Evolutionary conservation across 1,140 invertebrate species (phyloP), one percentile per base, ranked within the genome.

Genomic region (Antheraea pernyi): DNA sequence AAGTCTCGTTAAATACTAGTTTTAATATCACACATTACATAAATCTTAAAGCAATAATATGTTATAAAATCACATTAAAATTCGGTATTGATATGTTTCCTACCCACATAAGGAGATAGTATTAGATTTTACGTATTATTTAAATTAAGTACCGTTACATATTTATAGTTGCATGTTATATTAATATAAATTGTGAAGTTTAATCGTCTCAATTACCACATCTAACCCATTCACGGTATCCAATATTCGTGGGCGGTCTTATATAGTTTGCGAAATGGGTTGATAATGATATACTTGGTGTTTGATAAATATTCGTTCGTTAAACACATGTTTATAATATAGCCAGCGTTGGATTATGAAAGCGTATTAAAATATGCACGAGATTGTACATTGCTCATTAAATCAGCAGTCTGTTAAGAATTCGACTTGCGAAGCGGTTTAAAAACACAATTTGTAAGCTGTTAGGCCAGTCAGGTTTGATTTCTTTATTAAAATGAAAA

Each of bases 201-300:
- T 53, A 53, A 53, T 53, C 16, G 46, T 53, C 13, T 16, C 11
- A 53, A 13, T 53, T 53, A 53, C 46, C 13, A 53, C 46, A 53
- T 53, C 46, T 53, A 53, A n/a, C 16, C 46, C 16, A 53, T 16
- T 16, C 46, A 16, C 46, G 16, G 9, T 53, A 53, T 53, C 46
- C 46, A 53, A 53, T 13, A 53, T 53, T 53, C 46, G 46, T 53
- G 46, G 46, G 46, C 46, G 46, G 46, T 53, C 46, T 53, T 53
- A 42, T 10, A 42, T 42, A 16, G 46, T 53, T 53, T 53, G 16
- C 46, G 46, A 53, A 53, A 53, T 53, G 5, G 6, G 16, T 53
- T 53, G 11, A 53, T 53, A 53, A 53, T 53, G 46, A 53, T 53
- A 53, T 53, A 53, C 22, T 30, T 30, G 22, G 22, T 30, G 46